phyloP scores from a whole-genome alignment of 2,797 vertebrate species.

The Microctenopoma steveboyesi region DNA sequence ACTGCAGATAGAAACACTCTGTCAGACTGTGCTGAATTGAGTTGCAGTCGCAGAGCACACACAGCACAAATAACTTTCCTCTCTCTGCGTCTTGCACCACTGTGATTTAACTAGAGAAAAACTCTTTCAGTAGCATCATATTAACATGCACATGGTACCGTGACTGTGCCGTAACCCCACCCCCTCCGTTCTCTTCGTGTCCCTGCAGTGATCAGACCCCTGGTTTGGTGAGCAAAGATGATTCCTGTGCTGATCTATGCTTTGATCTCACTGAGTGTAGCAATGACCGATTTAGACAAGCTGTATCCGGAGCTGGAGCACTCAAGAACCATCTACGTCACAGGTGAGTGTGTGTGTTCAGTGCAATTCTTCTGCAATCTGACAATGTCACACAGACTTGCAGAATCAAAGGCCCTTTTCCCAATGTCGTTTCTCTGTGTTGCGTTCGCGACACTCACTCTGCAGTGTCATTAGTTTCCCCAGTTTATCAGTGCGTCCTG shows the following conservation, averaged over 20 bases:
- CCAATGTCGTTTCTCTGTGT: slow-evolving; percentile 28
- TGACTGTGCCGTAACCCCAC: slow-evolving; percentile 1
- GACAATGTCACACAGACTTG: neutral
- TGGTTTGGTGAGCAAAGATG: slow-evolving; percentile 84
- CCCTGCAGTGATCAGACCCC: slow-evolving; percentile 86
- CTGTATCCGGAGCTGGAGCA: slow-evolving; percentile 84
- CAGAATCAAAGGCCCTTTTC: neutral
- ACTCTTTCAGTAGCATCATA: slow-evolving; percentile 2
- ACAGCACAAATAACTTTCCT: neutral
- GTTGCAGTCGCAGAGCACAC: slow-evolving; percentile 19
- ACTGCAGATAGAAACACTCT: slow-evolving; percentile 60
- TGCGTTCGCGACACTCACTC: slow-evolving; percentile 50
- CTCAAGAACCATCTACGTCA: slow-evolving; percentile 90
- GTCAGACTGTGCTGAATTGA: neutral
- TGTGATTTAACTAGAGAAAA: neutral
- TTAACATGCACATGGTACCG: neutral
- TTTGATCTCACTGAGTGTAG: slow-evolving; percentile 87
- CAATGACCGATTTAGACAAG: slow-evolving; percentile 79
- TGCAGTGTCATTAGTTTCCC: slow-evolving; percentile 38
- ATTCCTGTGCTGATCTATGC: slow-evolving; percentile 88
- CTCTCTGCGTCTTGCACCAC: neutral
- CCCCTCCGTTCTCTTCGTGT: slow-evolving; percentile 13
- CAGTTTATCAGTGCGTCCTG: slow-evolving; percentile 47
- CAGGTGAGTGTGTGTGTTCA: slow-evolving; percentile 82
- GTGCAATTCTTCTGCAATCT: neutral